phyloP scores from a whole-genome alignment of 2,113 vertebrate species.

The Capra hircus region DNA sequence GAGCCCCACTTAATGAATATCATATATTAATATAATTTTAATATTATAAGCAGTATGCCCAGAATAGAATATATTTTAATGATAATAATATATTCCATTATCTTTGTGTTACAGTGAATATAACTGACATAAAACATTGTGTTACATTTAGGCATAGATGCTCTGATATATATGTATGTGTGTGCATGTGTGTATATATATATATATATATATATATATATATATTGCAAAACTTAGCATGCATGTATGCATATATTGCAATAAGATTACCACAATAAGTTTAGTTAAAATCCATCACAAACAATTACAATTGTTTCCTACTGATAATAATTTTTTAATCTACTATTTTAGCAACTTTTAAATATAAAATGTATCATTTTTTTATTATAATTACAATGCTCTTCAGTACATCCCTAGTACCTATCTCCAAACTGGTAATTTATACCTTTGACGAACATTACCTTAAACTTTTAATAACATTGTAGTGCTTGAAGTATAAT shows the following conservation, averaged over 20 bases:
- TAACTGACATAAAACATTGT: not conserved
- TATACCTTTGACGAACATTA: not conserved
- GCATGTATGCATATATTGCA: not conserved
- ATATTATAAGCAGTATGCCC: not conserved
- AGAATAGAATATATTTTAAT: not conserved
- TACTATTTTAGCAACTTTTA: not conserved
- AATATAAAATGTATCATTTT: not conserved
- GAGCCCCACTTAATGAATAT: not conserved
- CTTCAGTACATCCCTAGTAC: too few species aligned
- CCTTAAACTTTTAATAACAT: not conserved
- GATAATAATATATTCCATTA: not conserved
- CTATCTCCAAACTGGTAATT: not conserved
- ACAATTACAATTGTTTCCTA: not conserved
- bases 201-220: rapidly evolving
- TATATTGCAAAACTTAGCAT: too few species aligned
- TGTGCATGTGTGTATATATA: too few species aligned
- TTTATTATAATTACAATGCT: not conserved
- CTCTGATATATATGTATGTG: not conserved
- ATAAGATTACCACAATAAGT: not conserved
- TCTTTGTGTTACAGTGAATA: not conserved
- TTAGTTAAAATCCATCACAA: not conserved
- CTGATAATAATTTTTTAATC: not conserved
- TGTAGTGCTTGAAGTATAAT: not conserved
- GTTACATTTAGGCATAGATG: not conserved
- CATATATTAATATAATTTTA: not conserved